Percentiles rank a stretch among this genome's conserved stretches.
Evolutionary conservation across 2,113 vertebrate species (phyloP).

Genomic region (Piaya cayana): DNA sequence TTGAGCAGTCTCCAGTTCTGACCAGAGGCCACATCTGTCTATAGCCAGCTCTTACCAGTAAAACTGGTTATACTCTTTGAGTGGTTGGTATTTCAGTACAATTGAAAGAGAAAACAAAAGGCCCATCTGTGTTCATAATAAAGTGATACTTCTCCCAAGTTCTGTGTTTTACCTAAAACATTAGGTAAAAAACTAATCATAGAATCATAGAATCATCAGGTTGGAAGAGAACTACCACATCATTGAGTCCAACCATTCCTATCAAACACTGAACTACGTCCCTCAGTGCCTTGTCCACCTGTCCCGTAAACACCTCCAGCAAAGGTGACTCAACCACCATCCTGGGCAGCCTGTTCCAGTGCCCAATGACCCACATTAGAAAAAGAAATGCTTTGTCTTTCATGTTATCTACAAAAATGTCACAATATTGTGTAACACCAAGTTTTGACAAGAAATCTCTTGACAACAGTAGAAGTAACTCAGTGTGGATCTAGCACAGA

Average conservation of each 20-base stretch:
- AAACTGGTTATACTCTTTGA: not conserved
- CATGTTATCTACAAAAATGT: not conserved
- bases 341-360: too few species aligned
- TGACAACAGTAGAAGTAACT: not conserved
- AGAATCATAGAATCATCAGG: too few species aligned
- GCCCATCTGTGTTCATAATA: not conserved
- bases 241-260: too few species aligned
- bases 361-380: too few species aligned
- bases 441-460: slow-evolving; percentile 14
- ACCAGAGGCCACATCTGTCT: not conserved
- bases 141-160: not conserved
- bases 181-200: not conserved
- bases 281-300: too few species aligned
- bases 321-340: too few species aligned
- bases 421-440: not conserved
- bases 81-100: not conserved
- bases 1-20: not conserved
- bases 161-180: not conserved
- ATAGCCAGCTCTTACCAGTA: not conserved
- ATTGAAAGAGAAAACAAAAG: not conserved
- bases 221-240: too few species aligned
- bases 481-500: not conserved
- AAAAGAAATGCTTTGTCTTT: not conserved
- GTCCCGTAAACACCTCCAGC: too few species aligned
- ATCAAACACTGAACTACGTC: too few species aligned